phyloP scores from a whole-genome alignment of 1,140 invertebrate genomes.

The Orius laevigatus region DNA sequence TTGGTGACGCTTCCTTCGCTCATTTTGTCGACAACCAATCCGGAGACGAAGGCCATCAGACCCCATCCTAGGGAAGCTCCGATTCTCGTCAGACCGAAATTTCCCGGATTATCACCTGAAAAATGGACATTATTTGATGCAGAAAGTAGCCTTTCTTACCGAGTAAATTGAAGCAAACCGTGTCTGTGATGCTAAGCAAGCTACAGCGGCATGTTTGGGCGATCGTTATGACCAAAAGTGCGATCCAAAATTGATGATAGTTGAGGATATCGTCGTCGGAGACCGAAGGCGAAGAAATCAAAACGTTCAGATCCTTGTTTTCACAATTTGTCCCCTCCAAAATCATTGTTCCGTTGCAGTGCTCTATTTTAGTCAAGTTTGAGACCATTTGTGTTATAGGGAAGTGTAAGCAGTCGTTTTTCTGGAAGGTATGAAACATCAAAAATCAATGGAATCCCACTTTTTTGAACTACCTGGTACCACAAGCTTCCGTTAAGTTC shows the following conservation, averaged over 20 bases:
- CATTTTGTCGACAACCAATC: slow-evolving; percentile 24
- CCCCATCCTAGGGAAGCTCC: slow-evolving; percentile 28
- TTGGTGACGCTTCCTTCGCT: slow-evolving; percentile 21
- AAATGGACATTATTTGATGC: neutral
- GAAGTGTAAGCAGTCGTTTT: no score
- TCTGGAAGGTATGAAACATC: no score
- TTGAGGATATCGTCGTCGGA: neutral
- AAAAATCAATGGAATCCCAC: no score
- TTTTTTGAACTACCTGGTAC: no score
- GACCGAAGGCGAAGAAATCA: neutral
- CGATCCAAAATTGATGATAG: slow-evolving; percentile 1
- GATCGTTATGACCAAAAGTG: neutral
- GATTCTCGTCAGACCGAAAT: slow-evolving; percentile 17
- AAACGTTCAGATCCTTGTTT: neutral
- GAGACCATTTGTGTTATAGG: no score
- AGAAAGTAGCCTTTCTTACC: neutral
- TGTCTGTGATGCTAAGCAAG: neutral
- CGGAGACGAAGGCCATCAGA: slow-evolving; percentile 30
- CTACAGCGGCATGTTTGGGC: neutral
- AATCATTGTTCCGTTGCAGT: no score
- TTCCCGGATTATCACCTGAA: neutral
- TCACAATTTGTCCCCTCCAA: slow-evolving; percentile 1
- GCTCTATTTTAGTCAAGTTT: no score
- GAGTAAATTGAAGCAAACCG: slow-evolving; percentile 8
- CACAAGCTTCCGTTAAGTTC: no score